These are phyloP conservation scores for Cyphomyrus plagiostoma DNA, from an alignment of 2,113 vertebrate species.

Conservation along the genomic window DNA sequence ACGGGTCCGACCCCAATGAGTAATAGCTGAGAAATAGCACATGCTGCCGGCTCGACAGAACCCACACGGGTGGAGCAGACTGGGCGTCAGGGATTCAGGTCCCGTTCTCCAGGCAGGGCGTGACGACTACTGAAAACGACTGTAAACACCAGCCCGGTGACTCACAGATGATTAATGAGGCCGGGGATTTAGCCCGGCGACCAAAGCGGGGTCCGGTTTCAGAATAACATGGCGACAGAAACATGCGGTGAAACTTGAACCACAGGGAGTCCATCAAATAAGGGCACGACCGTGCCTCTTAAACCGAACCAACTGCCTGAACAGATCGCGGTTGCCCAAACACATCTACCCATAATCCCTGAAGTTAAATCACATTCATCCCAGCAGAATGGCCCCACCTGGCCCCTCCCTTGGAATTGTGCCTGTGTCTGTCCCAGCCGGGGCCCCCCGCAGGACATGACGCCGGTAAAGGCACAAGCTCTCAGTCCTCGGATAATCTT, in stretches of 20 bases:
- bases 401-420: background rate
- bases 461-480: background rate
- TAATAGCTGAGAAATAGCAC: background rate
- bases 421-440: background rate
- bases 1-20: background rate
- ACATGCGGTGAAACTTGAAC: background rate
- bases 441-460: background rate
- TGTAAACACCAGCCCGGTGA: background rate
- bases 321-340: background rate
- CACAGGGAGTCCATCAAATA: background rate
- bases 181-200: background rate
- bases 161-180: background rate
- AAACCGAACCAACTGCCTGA: background rate
- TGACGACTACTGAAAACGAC: background rate
- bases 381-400: background rate
- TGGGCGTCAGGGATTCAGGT: background rate
- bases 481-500: constrained; percentile 15
- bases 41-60: background rate
- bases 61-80: background rate
- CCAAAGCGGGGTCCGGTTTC: background rate
- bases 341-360: background rate
- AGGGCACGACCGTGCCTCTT: background rate
- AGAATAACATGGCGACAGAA: background rate
- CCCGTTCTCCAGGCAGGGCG: background rate
- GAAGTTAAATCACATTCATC: background rate